phyloP scores from a whole-genome alignment of 1,140 invertebrate species.

The Eriosoma lanigerum region DNA sequence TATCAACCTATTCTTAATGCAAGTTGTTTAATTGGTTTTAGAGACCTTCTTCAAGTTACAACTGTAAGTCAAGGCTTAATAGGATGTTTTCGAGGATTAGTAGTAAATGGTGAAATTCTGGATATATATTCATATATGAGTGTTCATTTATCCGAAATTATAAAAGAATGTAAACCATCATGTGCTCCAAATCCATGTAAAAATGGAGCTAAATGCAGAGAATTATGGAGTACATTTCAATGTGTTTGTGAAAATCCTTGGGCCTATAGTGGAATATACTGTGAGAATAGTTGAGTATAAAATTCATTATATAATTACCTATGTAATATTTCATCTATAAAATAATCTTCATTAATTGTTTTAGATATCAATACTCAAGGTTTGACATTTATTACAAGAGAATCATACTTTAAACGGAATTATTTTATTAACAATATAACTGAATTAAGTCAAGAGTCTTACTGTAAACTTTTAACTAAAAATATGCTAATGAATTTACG shows the following conservation, averaged over 20 bases:
- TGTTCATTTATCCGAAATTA: constrained; percentile 85
- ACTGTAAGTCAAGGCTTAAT: constrained; percentile 84
- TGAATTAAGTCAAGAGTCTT: constrained; percentile 65
- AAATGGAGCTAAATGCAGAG: constrained; percentile 86
- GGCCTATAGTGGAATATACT: constrained; percentile 85
- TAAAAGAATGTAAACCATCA: constrained; percentile 88
- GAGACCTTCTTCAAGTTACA: constrained; percentile 74
- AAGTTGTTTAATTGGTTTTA: constrained; percentile 57
- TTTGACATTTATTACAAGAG: constrained; percentile 80
- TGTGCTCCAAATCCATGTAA: constrained; percentile 91
- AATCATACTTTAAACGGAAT: constrained; percentile 77
- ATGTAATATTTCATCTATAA: background rate
- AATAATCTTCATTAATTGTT: constrained; percentile 57
- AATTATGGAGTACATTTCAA: constrained; percentile 88
- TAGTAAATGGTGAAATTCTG: constrained; percentile 86
- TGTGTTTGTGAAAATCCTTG: constrained; percentile 87
- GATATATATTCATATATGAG: constrained; percentile 92
- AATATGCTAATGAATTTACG: constrained; percentile 83
- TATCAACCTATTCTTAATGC: background rate
- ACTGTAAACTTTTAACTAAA: constrained; percentile 66
- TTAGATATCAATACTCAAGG: constrained; percentile 87
- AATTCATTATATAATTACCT: constrained; percentile 9
- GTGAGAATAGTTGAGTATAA: constrained; percentile 77
- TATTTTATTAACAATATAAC: constrained; percentile 68
- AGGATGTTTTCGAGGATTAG: constrained; percentile 87